phyloP scores from a whole-genome alignment of 37 sponge, comb jelly and placozoan species.

The Spongilla lacustris region DNA sequence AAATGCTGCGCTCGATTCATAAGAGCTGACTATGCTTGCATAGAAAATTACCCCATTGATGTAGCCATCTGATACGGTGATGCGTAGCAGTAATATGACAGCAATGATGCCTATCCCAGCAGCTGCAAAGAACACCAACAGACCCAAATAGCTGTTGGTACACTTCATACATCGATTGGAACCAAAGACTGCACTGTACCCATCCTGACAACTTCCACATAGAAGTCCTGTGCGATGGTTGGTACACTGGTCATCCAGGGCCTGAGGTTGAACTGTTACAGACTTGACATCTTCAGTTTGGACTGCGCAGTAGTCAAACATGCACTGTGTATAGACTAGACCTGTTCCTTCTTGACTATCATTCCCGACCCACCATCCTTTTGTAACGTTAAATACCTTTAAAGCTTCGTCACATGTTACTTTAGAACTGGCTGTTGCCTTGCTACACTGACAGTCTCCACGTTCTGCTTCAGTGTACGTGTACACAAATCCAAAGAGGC shows the following conservation, averaged over 20 bases:
- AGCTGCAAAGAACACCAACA: conserved; percentile 20
- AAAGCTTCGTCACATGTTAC: not conserved
- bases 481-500: conserved; percentile 25
- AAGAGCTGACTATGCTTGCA: conserved; percentile 29
- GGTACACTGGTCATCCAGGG: conserved; percentile 35
- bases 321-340: not conserved
- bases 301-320: conserved; percentile 31
- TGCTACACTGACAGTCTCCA: not conserved
- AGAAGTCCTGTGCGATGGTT: conserved; percentile 27
- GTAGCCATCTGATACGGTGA: conserved; percentile 54
- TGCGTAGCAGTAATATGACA: conserved; percentile 7
- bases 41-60: conserved; percentile 63
- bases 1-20: not conserved
- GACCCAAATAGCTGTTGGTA: not conserved
- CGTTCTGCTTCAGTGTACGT: not conserved
- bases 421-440: not conserved
- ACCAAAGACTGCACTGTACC: conserved; percentile 35
- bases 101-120: conserved; percentile 25
- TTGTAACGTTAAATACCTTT: conserved; percentile 14
- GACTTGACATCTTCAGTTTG: not conserved
- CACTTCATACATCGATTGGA: conserved; percentile 44
- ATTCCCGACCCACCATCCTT: conserved; percentile 36
- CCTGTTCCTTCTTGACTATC: not conserved
- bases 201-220: conserved; percentile 42
- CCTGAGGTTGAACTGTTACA: not conserved